These are phyloP conservation scores for Notothenia rossii DNA, from an alignment of 2,113 vertebrate genomes.

Conservation along the genomic window DNA sequence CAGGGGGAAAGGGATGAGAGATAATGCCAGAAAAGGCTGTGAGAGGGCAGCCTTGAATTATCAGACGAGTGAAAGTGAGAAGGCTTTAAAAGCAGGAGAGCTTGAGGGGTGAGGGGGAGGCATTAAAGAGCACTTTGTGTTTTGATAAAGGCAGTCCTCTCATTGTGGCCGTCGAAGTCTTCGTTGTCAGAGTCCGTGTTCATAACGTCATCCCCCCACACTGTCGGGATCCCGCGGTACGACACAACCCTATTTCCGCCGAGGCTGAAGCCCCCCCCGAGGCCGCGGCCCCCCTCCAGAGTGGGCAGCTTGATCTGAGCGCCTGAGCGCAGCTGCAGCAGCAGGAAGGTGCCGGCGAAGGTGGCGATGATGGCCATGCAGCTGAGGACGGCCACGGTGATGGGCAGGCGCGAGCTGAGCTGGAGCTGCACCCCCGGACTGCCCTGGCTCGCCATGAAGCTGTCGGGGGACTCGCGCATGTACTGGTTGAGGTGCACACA, in stretches of 20 bases:
- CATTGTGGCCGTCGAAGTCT: conserved; percentile 90
- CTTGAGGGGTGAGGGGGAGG: conserved; percentile 31
- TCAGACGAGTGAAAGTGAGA: conserved; percentile 34
- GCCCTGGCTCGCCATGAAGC: conserved; percentile 55
- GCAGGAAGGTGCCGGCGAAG: conserved; percentile 90
- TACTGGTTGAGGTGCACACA: conserved; percentile 92
- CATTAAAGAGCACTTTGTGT: conserved; percentile 99
- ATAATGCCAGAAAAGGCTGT: conserved; percentile 61
- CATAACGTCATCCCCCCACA: conserved; percentile 92
- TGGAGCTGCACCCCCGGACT: not conserved
- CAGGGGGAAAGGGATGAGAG: conserved; percentile 26
- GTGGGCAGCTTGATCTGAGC: conserved; percentile 88
- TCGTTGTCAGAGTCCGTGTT: conserved; percentile 92
- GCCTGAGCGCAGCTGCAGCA: conserved; percentile 92
- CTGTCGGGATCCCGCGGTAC: conserved; percentile 95
- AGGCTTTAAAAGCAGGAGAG: conserved; percentile 53
- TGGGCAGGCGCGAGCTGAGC: conserved; percentile 82
- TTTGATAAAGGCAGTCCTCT: conserved; percentile 99
- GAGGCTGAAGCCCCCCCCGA: conserved; percentile 70
- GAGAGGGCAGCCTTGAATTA: conserved; percentile 60
- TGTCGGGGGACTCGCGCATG: conserved; percentile 88
- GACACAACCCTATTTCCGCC: conserved; percentile 85
- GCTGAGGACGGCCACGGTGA: conserved; percentile 90
- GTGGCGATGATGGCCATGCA: conserved; percentile 91
- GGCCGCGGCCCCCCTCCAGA: conserved; percentile 82